Evolutionary conservation across 1,140 invertebrate species (phyloP), one percentile per base, ranked within the genome.

Genomic region (Melipona quadrifasciata): DNA sequence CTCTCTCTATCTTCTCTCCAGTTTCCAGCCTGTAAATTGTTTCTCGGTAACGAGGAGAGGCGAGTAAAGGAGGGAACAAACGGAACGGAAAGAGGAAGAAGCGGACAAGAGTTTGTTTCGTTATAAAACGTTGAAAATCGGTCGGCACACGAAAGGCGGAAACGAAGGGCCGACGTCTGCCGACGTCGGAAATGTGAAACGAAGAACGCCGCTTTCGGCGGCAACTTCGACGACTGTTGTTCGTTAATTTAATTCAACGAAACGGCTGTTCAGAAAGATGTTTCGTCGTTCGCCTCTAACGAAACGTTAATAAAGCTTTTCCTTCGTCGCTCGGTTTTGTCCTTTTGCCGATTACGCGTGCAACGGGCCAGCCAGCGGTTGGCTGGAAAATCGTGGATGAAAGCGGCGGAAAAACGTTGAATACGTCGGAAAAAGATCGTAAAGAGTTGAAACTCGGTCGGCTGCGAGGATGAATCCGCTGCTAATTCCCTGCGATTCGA

Each of bases 21-120:
- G n/a, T 31, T 21, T 6, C n/a, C 70, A 11, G 21, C 47, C 34
- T 58, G 14, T 77, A 57, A 86, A 82, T 82, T 86, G 75, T 82
- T 87, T 82, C 71, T 64, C 71, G 39, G 58, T 47, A 72, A 55
- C 71, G 24, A 73, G n/a, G 17, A 51, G 27, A 47, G 12, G 68
- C 24, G 11, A 68, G 19, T 1, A 68, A 34, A 4, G 12, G 21
- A 68, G 19, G 34, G 10, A 47, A 47, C 39, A 47, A 47, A 47
- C 39, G 6, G 39, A 47, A 47, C 8, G 39, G 39, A 47, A 47
- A 47, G 39, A 47, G 6, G n/a, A 17, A 39, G 17, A 39, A n/a
- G 12, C 12, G 12, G n/a, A 27, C 1, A 5, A 64, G n/a, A 58
- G 21, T 76, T 78, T 11, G 47, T 67, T 31, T 78, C 39, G 17